Evolutionary conservation across 1,140 invertebrate species (phyloP), one percentile per base, ranked within the genome.

Genomic region (Atta texana): DNA sequence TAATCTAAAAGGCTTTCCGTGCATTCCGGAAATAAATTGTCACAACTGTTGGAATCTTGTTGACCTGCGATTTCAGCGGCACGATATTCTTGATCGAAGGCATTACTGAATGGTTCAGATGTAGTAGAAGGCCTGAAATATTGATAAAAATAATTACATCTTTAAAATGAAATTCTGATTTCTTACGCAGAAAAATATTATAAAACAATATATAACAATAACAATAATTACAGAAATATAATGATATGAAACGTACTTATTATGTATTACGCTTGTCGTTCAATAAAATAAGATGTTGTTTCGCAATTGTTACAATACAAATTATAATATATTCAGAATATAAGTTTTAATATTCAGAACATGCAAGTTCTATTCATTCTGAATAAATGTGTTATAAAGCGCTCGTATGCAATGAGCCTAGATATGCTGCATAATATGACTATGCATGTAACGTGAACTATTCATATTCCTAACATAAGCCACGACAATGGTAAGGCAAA

Each of bases 51-150:
- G 0, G 94, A 95, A 21, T 94, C 93, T 71, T 95, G 95, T 86
- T 90, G 93, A 0, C 97, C 97, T 8, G 97, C 89, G 76, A 96
- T 94, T 93, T 98, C 97, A 0, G 97, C 97, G n/a, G 96, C 96
- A 80, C 96, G 96, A 93, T 97, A 97, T 87, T 97, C 97, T 88
- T 97, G 96, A 92, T 97, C 96, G 1, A 95, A 96, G 61, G 96
- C 94, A 3, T 1, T 95, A 95, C 86, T 78, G 44, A 91, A 92
- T 18, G 92, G 91, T 81, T 97, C 97, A n/a, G 93, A 94, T 1
- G 96, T 97, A 2, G 96, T 95, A 6, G 97, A 97, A 53, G 97
- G 97, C 12, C 94, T 95, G 85, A 77, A 92, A 94, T 88, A 74
- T 74, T 84, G 86, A 57, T 80, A 76, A 88, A 24, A 31, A 63